Evolutionary conservation across 2,888 invertebrate genomes (phyloP).

Genomic region (Ennomos erosarius): DNA sequence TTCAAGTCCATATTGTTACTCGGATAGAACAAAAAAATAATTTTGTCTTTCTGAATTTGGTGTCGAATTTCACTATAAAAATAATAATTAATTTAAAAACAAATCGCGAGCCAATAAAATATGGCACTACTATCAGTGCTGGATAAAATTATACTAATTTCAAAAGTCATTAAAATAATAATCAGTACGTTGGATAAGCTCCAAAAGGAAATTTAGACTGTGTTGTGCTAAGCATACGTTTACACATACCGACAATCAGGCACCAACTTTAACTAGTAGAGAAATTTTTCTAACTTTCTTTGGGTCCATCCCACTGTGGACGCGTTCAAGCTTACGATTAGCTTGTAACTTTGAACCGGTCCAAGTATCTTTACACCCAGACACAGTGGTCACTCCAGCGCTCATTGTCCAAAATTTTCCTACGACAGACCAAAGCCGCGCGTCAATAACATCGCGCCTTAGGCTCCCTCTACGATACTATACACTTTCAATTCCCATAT

Average conservation of each 20-base stretch:
- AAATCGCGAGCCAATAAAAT: conserved; percentile 79
- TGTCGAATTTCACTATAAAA: conserved; percentile 81
- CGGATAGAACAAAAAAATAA: conserved; percentile 62
- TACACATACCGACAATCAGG: conserved; percentile 71
- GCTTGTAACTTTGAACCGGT: conserved; percentile 42
- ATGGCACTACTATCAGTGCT: conserved; percentile 83
- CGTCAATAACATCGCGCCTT: conserved; percentile 42
- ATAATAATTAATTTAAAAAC: conserved; percentile 61
- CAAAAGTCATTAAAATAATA: conserved; percentile 71
- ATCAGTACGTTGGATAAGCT: conserved; percentile 82
- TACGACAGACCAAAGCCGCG: conserved; percentile 26
- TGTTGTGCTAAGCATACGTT: conserved; percentile 56
- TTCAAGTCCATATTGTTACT: conserved; percentile 71
- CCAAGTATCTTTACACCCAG: conserved; percentile 46
- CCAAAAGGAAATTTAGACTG: conserved; percentile 67
- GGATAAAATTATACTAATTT: conserved; percentile 73
- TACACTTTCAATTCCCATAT: conserved; percentile 50
- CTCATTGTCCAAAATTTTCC: conserved; percentile 28
- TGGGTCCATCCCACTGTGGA: conserved; percentile 56
- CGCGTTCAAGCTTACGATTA: conserved; percentile 39
- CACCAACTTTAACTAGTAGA: conserved; percentile 80
- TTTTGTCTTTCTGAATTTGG: conserved; percentile 78
- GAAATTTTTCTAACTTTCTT: conserved; percentile 73
- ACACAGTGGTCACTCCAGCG: conserved; percentile 35
- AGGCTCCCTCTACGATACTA: conserved; percentile 52